Evolutionary conservation across 2,888 invertebrate genomes (phyloP), one percentile per base, ranked within the genome.

Genomic region (Macrosiphum euphorbiae): DNA sequence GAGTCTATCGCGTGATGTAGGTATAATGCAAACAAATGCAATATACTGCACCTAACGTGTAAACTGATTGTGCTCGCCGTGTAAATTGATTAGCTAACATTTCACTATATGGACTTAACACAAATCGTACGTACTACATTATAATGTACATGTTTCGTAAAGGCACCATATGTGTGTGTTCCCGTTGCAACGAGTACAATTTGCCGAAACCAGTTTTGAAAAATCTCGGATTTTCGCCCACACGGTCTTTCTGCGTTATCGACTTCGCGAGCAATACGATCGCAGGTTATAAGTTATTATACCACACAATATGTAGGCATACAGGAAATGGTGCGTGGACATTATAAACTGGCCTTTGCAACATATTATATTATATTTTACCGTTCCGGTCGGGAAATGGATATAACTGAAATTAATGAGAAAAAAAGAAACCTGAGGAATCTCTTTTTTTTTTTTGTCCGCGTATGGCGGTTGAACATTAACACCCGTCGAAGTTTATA

Each of bases 121-220:
- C 78, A 78, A 78, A 78, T 20, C 78, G 35, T 24, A 78, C 35
- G 26, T 3, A 67, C 13, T 16, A 35, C 35, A 78, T 35, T 35
- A 26, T 8, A 78, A 78, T 78, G 20, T 41, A 78, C 35, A 41
- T 20, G 78, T 78, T 78, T 78, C 35, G 16, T n/a, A 78, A 78
- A 35, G 20, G 78, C 20, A 35, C 78, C 78, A 35, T 35, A 78
- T 78, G 78, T 78, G 78, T 78, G 78, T 78, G 78, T 35, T 78
- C 35, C 20, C 78, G 20, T 78, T 78, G 78, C 20, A 35, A 35
- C 67, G 35, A 67, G n/a, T 67, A 35, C 44, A 41, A 28, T 44
- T 85, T 85, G 10, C n/a, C 67, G 90, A 67, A 90, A 90, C 90
- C 90, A 78, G 90, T 90, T 90, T 90, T 47, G 67, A 67, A 90